Conservation (phyloP, 2,113 vertebrate species). For the Hypanus sabinus region DNA sequence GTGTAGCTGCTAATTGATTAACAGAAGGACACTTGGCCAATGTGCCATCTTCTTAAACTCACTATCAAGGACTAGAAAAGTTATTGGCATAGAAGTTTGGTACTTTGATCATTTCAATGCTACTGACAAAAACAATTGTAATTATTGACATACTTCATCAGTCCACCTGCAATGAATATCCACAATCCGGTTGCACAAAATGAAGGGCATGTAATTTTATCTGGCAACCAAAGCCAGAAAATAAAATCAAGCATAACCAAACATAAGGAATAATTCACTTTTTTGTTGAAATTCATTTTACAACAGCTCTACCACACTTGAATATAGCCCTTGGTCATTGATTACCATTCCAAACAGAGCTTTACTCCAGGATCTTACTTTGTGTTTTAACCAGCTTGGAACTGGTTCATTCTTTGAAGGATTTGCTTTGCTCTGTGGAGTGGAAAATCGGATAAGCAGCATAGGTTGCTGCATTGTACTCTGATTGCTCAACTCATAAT, state of each 20-base stretch:
- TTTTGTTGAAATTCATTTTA: not conserved
- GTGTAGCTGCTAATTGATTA: not conserved
- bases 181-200: not conserved
- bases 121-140: slow-evolving; percentile 16
- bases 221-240: not conserved
- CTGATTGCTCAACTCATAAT: not conserved
- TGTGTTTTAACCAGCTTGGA: not conserved
- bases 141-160: slow-evolving; percentile 24
- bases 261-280: not conserved
- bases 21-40: not conserved
- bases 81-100: not conserved
- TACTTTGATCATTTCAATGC: not conserved
- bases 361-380: not conserved
- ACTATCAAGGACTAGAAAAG: not conserved
- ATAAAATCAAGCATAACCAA: not conserved
- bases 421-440: slow-evolving; percentile 28
- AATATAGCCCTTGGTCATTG: not conserved
- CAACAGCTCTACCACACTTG: not conserved
- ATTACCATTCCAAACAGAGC: not conserved
- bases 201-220: slow-evolving; percentile 27
- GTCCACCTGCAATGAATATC: slow-evolving; percentile 4
- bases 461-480: not conserved
- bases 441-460: not conserved
- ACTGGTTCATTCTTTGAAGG: not conserved
- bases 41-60: not conserved